phyloP scores from a whole-genome alignment of 2,888 invertebrate genomes.

The Perdita meconis region DNA sequence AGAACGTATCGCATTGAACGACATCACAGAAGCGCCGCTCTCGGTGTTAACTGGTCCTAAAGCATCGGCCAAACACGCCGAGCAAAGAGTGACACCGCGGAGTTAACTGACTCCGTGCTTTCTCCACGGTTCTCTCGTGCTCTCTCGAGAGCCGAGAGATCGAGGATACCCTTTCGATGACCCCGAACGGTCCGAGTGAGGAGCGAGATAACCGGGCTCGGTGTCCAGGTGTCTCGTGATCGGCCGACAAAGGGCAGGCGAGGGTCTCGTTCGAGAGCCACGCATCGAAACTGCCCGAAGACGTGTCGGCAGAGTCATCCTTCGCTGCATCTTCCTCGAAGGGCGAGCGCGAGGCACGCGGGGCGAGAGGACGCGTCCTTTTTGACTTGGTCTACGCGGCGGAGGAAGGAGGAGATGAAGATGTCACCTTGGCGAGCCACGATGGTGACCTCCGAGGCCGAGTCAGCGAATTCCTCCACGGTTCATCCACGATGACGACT shows the following conservation, averaged over 20 bases:
- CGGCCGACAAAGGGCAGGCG: slow-evolving; percentile 65
- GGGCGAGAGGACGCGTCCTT: slow-evolving; percentile 11
- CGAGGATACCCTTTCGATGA: slow-evolving; percentile 70
- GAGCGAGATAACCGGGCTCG: slow-evolving; percentile 59
- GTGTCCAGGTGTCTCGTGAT: slow-evolving; percentile 70
- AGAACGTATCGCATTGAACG: slow-evolving; percentile 17
- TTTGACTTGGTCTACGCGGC: slow-evolving; percentile 15
- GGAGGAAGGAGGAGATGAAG: slow-evolving; percentile 58
- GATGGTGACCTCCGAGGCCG: slow-evolving; percentile 56
- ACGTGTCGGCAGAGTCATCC: slow-evolving; percentile 61
- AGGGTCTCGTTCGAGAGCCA: slow-evolving; percentile 27
- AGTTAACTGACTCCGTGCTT: slow-evolving; percentile 61
- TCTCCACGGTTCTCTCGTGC: slow-evolving; percentile 30
- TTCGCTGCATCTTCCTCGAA: slow-evolving; percentile 6
- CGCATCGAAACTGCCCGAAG: slow-evolving; percentile 38
- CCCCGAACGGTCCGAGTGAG: slow-evolving; percentile 52
- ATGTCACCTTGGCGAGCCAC: slow-evolving; percentile 63
- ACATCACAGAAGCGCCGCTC: slow-evolving; percentile 51
- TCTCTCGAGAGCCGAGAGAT: slow-evolving; percentile 56
- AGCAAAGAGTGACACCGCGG: slow-evolving; percentile 62
- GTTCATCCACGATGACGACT: slow-evolving; percentile 64
- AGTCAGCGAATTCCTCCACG: slow-evolving; percentile 70
- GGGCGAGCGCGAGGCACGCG: background rate
- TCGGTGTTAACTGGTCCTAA: slow-evolving; percentile 62
- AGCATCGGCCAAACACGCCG: slow-evolving; percentile 61